Evolutionary conservation across 2,113 vertebrate species (phyloP), one percentile per base, ranked within the genome.

Genomic region (Setophaga coronata): DNA sequence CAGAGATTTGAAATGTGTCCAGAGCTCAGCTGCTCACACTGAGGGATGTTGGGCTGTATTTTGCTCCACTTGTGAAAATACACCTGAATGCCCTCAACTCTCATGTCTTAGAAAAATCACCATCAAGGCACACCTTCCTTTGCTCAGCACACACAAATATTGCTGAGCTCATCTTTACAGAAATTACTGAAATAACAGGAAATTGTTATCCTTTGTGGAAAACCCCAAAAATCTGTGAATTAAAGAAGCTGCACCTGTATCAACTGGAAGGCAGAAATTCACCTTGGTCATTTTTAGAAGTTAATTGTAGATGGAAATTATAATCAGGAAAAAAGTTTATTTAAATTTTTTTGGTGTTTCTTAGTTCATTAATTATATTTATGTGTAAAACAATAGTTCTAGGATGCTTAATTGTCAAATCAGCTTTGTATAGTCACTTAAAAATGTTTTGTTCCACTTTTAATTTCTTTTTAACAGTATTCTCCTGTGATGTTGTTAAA

Each of bases 391-490:
- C 8, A 69, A 47, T 57, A 72, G 69, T 33, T 65, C 42, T 34
- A 4, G 7, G 3, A 58, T 36, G 33, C 1, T 62, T 48, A 76
- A 45, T n/a, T 67, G 18, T 29, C 21, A 78, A 83, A 87, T 58
- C 34, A 61, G n/a, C 19, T 43, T 53, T 36, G 15, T 29, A 18
- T 7, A 56, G 36, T 33, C 61, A 57, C 45, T 56, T 12, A 6
- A 77, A 72, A 64, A 50, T 31, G 3, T 54, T 51, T 79, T 56
- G 24, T 29, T 36, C 8, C 61, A 72, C 26, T 58, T 58, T 62
- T 28, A 33, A 71, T 82, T 82, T 90, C 36, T 73, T 91, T 95
- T 84, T 34, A 95, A 93, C 31, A 19, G 28, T 71, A n/a, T 62
- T 62, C 90, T 69, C 36, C 72, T 62, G 24, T 51, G 24, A 72